Percentiles rank a stretch among this genome's conserved stretches.
Evolutionary conservation across 2,113 vertebrate species (phyloP).

Genomic region (Rana temporaria): DNA sequence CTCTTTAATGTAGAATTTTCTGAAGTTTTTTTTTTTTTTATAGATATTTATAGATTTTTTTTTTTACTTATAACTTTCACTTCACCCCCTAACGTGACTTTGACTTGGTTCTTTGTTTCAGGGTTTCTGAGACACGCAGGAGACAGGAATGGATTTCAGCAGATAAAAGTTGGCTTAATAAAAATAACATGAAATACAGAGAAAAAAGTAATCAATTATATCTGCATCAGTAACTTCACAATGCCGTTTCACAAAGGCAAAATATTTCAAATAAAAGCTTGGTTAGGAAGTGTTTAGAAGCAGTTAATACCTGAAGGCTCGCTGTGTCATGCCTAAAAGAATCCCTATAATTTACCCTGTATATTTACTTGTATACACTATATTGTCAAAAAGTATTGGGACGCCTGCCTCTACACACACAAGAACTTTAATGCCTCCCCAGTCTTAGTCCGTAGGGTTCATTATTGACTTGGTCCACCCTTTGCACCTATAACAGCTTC

Average conservation of each 20-base stretch:
- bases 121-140: background rate
- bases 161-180: constrained; percentile 12
- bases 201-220: constrained; percentile 37
- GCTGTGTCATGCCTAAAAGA: constrained; percentile 33
- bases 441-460: no score
- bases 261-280: constrained; percentile 9
- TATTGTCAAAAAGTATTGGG: no score
- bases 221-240: background rate
- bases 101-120: background rate
- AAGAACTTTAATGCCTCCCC: no score
- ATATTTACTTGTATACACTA: no score
- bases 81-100: background rate
- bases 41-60: no score
- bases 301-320: background rate
- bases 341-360: no score
- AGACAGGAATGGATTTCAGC: background rate
- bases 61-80: background rate
- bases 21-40: no score
- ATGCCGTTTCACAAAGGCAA: background rate
- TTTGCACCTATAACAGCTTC: no score
- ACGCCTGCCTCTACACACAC: no score
- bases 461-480: no score
- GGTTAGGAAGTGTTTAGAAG: constrained; percentile 21
- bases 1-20: no score
- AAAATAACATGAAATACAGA: background rate